Percentiles rank a stretch among this genome's conserved stretches.
These are phyloP conservation scores for Alaudala cheleensis DNA, from an alignment of 2,113 vertebrate genomes.

Conservation along the genomic window DNA sequence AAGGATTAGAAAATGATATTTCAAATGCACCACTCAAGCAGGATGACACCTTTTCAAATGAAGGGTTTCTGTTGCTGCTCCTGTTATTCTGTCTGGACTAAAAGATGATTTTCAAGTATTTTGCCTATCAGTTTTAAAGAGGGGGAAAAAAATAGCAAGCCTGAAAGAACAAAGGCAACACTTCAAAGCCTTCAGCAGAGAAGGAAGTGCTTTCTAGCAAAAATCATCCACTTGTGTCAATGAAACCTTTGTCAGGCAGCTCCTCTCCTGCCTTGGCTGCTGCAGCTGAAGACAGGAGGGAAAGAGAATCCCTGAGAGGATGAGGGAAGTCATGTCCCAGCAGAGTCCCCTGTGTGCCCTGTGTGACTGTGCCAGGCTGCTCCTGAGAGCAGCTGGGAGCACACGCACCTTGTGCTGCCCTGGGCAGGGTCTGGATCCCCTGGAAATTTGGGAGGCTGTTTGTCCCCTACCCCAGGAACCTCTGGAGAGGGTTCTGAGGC, in stretches of 20 bases:
- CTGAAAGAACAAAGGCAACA: constrained; percentile 73
- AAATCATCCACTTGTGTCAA: constrained; percentile 73
- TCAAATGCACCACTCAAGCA: not conserved
- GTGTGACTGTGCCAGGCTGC: not conserved
- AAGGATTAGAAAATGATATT: constrained; percentile 41
- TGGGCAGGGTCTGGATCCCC: not conserved
- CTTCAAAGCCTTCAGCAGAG: constrained; percentile 74
- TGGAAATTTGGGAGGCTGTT: not conserved
- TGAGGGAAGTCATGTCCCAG: constrained; percentile 51
- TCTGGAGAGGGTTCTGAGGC: not conserved
- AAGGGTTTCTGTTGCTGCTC: constrained; percentile 38
- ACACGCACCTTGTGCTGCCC: not conserved
- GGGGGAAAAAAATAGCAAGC: not conserved
- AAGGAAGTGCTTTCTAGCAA: constrained; percentile 77
- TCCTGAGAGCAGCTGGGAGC: constrained; percentile 13
- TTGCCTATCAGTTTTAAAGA: constrained; percentile 22
- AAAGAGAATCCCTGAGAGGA: constrained; percentile 55
- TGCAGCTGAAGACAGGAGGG: constrained; percentile 46
- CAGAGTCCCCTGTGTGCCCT: constrained; percentile 53
- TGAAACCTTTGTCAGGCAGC: constrained; percentile 71
- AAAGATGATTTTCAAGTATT: constrained; percentile 34
- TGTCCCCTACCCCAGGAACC: not conserved
- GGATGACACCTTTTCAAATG: constrained; percentile 22
- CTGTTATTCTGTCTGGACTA: not conserved
- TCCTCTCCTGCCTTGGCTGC: constrained; percentile 63